Evolutionary conservation across 1,140 invertebrate species (phyloP), one percentile per base, ranked within the genome.

Genomic region (Drosophila ohnishii): DNA sequence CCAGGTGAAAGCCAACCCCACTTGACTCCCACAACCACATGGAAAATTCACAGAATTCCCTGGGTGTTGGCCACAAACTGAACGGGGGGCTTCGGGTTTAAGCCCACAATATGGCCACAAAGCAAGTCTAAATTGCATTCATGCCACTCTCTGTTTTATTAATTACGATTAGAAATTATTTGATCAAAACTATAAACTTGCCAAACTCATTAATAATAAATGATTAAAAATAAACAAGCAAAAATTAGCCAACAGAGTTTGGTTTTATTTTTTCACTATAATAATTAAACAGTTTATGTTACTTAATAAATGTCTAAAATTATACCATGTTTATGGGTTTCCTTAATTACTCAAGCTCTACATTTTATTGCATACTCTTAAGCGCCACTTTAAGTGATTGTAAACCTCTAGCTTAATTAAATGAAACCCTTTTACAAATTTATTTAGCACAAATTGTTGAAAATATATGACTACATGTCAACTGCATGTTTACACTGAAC

Each of bases 21-120:
- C 56, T 58, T 40, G 48, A 58, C 42, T 25, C 16, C n/a, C 10
- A 14, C 35, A 25, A 11, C 19, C 61, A 34, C 61, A 61, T 39
- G 28, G 19, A 61, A 50, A 50, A 42, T 63, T 42, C 37, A 60
- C 37, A 14, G 37, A 34, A 53, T 53, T 34, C 58, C 32, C 56
- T 32, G 16, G 56, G 56, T 40, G 37, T 63, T 59, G 4, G 14
- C 61, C 53, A 42, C 61, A 44, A 44, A 35, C 19, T 61, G 11
- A 61, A 64, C 16, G n/a, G 44, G 37, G n/a, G 8, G 28, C 19
- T 30, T 14, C 1, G 30, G 19, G 19, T 8, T 32, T 19, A 62
- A 45, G 57, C 9, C 62, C 62, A 42, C 16, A 61, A 63, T 35
- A 44, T 45, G 30, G 30, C 62, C 57, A 62, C 62, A 64, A 62